Evolutionary conservation across 2,888 invertebrate genomes (phyloP), one percentile per base, ranked within the genome.

Genomic region (Idaea dimidiata): DNA sequence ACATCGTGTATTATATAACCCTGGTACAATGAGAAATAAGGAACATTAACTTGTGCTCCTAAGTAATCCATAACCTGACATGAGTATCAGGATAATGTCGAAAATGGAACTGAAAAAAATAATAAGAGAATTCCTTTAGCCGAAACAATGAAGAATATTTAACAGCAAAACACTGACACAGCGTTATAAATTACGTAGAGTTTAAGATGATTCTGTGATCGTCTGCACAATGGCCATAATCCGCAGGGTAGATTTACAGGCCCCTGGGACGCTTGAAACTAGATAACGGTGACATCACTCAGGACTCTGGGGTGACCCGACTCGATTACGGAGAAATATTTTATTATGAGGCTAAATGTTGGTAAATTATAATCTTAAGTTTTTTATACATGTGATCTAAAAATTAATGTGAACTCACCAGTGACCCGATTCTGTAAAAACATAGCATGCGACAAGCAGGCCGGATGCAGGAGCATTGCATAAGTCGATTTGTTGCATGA

Each of bases 141-240:
- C 32, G 32, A 32, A 32, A 32, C 7, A 10, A 32, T 6, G 7
- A 32, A 6, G 32, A 32, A 32, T 32, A 32, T 32, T 32, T 4
- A 32, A 32, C 32, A 32, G 7, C 32, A 32, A 8, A 32, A 32
- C 32, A 32, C 32, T 32, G 32, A 32, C 32, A 8, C 32, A 32
- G 32, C 57, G 57, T 58, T 59, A 61, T 59, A 43, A 65, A 63
- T 59, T 59, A 66, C 31, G 32, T 61, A 62, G 32, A 61, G 59
- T 63, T 57, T 61, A 58, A 62, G 62, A 60, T 62, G 65, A 61
- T 63, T 59, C 18, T 56, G 17, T 17, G 10, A 16, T 10, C 56
- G 10, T 56, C 56, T 16, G 56, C 18, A 56, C 32, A 32, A 32
- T 32, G 32, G 7, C 32, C 32, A 8, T 56, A 56, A 56, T 64